Evolutionary conservation across 2,113 vertebrate species (phyloP).

Genomic region (Corythaeola cristata): DNA sequence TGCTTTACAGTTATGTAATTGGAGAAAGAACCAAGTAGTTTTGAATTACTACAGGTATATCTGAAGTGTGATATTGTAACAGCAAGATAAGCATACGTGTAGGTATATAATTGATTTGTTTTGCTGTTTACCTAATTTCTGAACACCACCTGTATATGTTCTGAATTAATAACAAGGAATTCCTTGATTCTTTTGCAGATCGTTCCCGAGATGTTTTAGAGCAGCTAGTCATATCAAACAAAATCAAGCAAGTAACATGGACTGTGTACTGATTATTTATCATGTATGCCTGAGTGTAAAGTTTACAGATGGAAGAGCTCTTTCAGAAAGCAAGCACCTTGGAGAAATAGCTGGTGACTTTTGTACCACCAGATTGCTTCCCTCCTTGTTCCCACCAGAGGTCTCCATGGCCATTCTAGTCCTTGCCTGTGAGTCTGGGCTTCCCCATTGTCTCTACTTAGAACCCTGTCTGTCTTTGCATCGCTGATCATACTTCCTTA

Average conservation of each 20-base stretch:
- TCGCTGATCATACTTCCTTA: background rate
- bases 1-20: background rate
- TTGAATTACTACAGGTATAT: background rate
- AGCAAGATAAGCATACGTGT: background rate
- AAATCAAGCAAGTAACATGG: constrained; percentile 87
- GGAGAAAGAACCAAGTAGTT: background rate
- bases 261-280: constrained; percentile 79
- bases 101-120: background rate
- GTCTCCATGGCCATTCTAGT: background rate
- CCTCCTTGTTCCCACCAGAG: background rate
- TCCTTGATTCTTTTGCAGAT: constrained; percentile 70
- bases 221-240: constrained; percentile 76
- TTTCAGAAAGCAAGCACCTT: background rate
- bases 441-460: background rate
- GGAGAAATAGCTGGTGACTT: background rate
- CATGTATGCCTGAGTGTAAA: background rate
- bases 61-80: background rate
- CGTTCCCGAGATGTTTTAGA: constrained; percentile 81
- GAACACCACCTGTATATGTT: background rate
- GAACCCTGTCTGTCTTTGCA: background rate
- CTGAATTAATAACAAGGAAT: background rate
- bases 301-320: constrained; percentile 5
- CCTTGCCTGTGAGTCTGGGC: background rate
- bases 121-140: background rate
- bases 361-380: background rate